Base-by-base conservation (phyloP, 2,113 vertebrate genomes). In the Lates calcarifer region DNA sequence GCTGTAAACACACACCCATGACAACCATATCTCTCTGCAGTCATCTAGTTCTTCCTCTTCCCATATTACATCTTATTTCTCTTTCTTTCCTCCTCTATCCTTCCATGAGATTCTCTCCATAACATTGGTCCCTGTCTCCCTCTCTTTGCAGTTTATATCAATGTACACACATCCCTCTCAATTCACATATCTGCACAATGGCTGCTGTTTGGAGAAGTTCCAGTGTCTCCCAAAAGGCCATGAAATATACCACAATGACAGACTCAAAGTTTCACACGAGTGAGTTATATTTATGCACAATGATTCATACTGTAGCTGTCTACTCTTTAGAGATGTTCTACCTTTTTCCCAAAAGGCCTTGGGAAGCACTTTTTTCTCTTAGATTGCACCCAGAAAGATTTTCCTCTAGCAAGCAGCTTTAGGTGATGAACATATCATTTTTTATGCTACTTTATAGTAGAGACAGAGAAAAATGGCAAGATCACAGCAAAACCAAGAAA, bases 211-310 rank as follows among this genome's bases (percentile, higher is more conserved):
- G 70, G 70, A 73, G 57, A 31, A 47, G 18, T 69, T 84, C 64
- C 73, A 87, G 51, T 43, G 31, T 81, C 57, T 81, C 73, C 77
- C 63, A 74, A 66, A 86, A 84, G 82, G 45, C 70, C 39, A 35
- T 35, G 73, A 83, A 68, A 77, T 15, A 33, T 37, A 65, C 28
- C 24, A 37, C 63, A 43, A 45, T 63, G 74, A 87, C 64, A 75
- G 60, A 61, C 24, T 72, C 43, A 39, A 43, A 66, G 72, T 81
- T 81, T 85, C 71, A 62, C 66, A 73, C 3, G 2, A 73, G 31
- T 26, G 33, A 47, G 67, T 74, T 82, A 69, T 53, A 84, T 79
- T 75, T 79, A 74, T 84, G 56, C 18, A 4, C 55, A 79, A 15
- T 85, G 74, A 79, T 69, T 81, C 66, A 79, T 51, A 18, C 51